phyloP scores from a whole-genome alignment of 1,140 invertebrate species.

The Lycorma delicatula region DNA sequence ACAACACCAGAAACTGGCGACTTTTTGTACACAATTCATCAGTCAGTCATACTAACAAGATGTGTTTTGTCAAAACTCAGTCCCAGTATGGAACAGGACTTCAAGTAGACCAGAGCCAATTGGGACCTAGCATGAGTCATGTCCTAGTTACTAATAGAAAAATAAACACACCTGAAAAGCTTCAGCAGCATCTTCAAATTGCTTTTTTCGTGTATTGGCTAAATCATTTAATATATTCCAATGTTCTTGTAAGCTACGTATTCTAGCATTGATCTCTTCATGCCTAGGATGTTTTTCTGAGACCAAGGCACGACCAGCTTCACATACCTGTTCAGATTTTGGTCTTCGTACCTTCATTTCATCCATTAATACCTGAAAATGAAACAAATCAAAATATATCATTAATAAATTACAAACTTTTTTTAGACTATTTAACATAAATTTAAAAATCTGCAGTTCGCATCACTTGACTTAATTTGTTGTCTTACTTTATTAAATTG shows the following conservation, averaged over 20 bases:
- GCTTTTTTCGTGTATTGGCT: constrained; percentile 70
- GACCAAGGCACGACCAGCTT: constrained; percentile 64
- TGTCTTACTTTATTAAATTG: no score
- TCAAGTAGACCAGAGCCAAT: no score
- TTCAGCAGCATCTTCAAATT: constrained; percentile 87
- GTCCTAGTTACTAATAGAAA: constrained; percentile 45
- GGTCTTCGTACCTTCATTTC: constrained; percentile 80
- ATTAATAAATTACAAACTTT: no score
- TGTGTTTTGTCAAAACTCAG: not conserved
- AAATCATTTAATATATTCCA: constrained; percentile 80
- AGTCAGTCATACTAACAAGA: not conserved
- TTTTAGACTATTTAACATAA: no score
- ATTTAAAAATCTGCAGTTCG: no score
- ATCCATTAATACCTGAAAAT: constrained; percentile 60
- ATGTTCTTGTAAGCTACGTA: constrained; percentile 71
- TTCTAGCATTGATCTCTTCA: constrained; percentile 64
- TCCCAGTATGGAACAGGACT: no score
- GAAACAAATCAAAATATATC: not conserved
- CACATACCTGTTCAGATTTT: constrained; percentile 68
- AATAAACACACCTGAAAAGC: constrained; percentile 63
- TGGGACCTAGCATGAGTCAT: no score
- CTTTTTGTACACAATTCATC: no score
- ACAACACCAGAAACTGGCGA: no score
- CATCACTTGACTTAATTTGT: no score
- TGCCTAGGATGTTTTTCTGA: constrained; percentile 65